Evolutionary conservation across 2,888 invertebrate species (phyloP).

Genomic region (Drosophila ezoana): DNA sequence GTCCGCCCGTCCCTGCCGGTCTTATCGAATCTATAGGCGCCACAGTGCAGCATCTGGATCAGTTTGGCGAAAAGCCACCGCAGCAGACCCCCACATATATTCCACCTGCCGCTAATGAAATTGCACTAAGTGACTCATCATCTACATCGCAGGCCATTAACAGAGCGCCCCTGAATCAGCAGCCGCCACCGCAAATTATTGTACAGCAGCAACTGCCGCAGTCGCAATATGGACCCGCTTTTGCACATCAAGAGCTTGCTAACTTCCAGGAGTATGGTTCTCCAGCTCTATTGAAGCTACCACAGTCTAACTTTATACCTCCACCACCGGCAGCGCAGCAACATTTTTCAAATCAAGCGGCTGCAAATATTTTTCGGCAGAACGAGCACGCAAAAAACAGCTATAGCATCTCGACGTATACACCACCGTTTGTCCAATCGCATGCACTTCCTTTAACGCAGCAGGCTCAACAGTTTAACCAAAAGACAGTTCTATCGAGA

Average conservation of each 20-base stretch:
- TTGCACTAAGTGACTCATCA: constrained; percentile 62
- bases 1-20: constrained; percentile 90
- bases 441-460: constrained; percentile 78
- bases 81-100: constrained; percentile 87
- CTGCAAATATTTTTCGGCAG: constrained; percentile 38
- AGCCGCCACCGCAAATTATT: constrained; percentile 46
- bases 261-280: constrained; percentile 55
- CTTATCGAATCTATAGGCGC: constrained; percentile 89
- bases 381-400: constrained; percentile 63
- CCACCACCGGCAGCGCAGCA: constrained; percentile 57
- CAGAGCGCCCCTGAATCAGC: constrained; percentile 21
- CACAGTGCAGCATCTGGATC: constrained; percentile 88
- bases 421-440: constrained; percentile 68
- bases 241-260: constrained; percentile 54
- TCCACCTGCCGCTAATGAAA: constrained; percentile 88
- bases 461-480: constrained; percentile 75
- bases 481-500: constrained; percentile 44
- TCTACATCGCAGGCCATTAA: constrained; percentile 35
- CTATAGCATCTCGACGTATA: constrained; percentile 71
- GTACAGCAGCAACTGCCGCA: constrained; percentile 81
- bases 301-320: constrained; percentile 55
- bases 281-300: constrained; percentile 48
- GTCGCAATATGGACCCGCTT: constrained; percentile 62
- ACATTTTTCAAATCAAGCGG: constrained; percentile 61
- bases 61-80: constrained; percentile 86